Conservation (phyloP, 2,113 vertebrate species). For the Grammomys surdaster region DNA sequence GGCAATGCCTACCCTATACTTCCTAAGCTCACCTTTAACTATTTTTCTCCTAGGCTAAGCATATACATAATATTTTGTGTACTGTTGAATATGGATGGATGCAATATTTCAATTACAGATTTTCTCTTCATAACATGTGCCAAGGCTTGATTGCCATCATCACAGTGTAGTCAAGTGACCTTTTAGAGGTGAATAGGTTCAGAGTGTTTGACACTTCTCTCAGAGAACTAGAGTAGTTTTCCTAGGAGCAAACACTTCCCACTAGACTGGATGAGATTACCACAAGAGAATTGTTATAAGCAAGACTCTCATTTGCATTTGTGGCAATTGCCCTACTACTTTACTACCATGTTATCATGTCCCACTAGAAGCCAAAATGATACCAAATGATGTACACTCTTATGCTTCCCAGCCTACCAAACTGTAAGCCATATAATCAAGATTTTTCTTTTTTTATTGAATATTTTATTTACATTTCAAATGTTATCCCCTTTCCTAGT, state of each 20-base stretch:
- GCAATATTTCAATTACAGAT: neutral
- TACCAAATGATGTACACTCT: neutral
- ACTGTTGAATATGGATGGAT: neutral
- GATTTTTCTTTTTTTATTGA: too few relatives aligned
- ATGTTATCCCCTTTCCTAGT: too few relatives aligned
- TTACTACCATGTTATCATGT: neutral
- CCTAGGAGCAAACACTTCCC: neutral
- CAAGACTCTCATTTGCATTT: neutral
- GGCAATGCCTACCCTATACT: neutral
- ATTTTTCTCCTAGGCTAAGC: neutral
- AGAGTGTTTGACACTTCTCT: too few relatives aligned
- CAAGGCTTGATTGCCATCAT: neutral
- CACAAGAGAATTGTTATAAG: neutral
- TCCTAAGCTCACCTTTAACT: neutral
- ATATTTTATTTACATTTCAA: too few relatives aligned
- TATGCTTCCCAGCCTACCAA: neutral
- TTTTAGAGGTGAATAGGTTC: neutral
- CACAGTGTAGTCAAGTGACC: neutral
- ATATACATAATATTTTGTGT: neutral
- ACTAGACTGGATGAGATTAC: neutral
- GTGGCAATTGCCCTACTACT: neutral
- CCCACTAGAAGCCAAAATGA: neutral
- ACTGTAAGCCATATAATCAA: neutral
- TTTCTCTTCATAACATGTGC: neutral
- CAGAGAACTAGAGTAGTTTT: neutral